These are phyloP conservation scores for Steatocranus sp. DNA, from an alignment of 2,797 vertebrate genomes.

Conservation along the genomic window DNA sequence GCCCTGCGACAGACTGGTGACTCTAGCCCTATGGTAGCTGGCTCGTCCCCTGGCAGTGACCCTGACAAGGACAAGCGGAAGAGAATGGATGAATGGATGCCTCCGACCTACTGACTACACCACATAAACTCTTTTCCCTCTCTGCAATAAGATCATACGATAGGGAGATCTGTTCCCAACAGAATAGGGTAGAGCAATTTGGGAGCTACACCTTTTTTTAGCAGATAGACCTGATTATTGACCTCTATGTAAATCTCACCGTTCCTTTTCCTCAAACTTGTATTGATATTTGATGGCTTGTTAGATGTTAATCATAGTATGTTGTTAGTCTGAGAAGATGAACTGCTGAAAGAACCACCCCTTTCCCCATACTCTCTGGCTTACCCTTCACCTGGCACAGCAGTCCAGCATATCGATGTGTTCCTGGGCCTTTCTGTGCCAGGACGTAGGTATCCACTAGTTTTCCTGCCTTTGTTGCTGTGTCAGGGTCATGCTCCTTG, in stretches of 20 bases:
- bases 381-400: neutral
- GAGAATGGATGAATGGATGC: too few relatives aligned
- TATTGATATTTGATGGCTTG: neutral
- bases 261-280: neutral
- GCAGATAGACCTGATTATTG: too few relatives aligned
- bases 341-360: neutral
- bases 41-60: too few relatives aligned
- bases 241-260: too few relatives aligned
- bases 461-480: neutral
- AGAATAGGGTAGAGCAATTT: neutral
- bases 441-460: fast-evolving
- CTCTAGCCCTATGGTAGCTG: too few relatives aligned
- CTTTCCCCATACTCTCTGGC: neutral
- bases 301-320: neutral
- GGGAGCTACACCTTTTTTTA: too few relatives aligned
- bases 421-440: neutral
- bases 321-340: neutral
- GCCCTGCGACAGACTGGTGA: neutral
- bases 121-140: neutral
- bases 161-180: neutral
- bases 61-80: too few relatives aligned
- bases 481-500: neutral
- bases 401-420: neutral
- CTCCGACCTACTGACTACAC: too few relatives aligned
- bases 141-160: neutral